Conservation (phyloP, 2,113 vertebrate species). For the Alectura lathami region DNA sequence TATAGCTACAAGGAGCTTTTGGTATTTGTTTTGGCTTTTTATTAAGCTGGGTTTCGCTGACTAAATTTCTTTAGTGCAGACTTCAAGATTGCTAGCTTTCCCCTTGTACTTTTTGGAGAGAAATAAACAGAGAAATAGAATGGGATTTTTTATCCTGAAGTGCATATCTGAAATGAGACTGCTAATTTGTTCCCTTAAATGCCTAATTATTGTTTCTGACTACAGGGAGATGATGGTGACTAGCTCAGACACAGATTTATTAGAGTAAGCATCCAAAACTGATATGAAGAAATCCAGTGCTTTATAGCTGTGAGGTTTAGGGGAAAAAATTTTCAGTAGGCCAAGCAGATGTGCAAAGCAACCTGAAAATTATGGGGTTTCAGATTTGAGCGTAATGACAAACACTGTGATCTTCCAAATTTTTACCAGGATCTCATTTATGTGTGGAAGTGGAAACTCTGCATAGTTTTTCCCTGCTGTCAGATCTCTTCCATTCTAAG, state of each 20-base stretch:
- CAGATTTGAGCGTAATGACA: background rate
- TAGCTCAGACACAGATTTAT: background rate
- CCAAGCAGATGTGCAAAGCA: background rate
- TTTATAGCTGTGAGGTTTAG: background rate
- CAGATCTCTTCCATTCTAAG: background rate
- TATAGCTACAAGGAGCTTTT: background rate
- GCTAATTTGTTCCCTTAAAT: background rate
- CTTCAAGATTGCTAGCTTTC: background rate
- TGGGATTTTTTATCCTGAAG: background rate
- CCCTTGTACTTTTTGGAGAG: background rate
- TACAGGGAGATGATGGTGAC: background rate
- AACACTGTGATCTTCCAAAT: background rate
- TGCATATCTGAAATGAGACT: background rate
- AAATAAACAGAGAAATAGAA: background rate
- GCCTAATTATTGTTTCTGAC: background rate
- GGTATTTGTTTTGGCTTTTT: background rate
- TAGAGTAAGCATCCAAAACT: background rate
- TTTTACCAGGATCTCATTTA: conserved; percentile 4
- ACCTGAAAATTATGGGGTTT: background rate
- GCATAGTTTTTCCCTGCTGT: background rate
- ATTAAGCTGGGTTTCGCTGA: background rate
- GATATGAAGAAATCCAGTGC: background rate
- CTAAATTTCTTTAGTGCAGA: background rate
- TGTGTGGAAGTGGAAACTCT: background rate
- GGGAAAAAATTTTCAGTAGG: background rate